phyloP scores from a whole-genome alignment of 2,797 vertebrate species.

The Rousettus madagascariensis region DNA sequence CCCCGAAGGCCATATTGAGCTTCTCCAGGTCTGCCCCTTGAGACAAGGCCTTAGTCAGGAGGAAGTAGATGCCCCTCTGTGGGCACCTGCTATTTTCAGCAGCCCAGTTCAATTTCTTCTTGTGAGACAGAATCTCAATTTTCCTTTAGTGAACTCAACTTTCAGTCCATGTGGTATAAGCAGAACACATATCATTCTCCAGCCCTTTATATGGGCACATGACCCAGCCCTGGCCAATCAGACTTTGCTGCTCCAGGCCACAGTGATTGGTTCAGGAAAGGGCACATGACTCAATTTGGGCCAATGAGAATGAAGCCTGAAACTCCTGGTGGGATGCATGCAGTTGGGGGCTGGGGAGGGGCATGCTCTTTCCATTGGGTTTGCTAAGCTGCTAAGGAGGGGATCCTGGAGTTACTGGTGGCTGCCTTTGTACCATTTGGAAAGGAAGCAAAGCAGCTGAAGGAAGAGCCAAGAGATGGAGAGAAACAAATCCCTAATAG shows the following conservation, averaged over 20 bases:
- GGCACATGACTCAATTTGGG: not conserved
- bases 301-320: not conserved
- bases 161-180: not conserved
- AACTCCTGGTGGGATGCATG: not conserved
- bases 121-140: not conserved
- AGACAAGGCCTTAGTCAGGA: not conserved
- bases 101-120: not conserved
- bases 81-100: not conserved
- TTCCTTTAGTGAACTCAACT: not conserved
- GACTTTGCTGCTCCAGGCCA: not conserved
- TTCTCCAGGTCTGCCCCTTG: not conserved
- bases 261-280: not conserved
- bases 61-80: not conserved
- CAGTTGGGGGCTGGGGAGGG: too few species aligned
- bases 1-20: fast-evolving
- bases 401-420: not conserved
- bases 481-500: not conserved
- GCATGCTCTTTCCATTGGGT: fast-evolving
- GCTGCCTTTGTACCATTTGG: not conserved
- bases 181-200: not conserved
- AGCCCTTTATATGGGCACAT: not conserved
- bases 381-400: not conserved
- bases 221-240: not conserved
- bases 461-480: not conserved
- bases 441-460: not conserved